Percentiles rank a stretch among this genome's conserved stretches.
Conservation (phyloP, 2,888 invertebrate species). For the Tuberolachnus salignus region DNA sequence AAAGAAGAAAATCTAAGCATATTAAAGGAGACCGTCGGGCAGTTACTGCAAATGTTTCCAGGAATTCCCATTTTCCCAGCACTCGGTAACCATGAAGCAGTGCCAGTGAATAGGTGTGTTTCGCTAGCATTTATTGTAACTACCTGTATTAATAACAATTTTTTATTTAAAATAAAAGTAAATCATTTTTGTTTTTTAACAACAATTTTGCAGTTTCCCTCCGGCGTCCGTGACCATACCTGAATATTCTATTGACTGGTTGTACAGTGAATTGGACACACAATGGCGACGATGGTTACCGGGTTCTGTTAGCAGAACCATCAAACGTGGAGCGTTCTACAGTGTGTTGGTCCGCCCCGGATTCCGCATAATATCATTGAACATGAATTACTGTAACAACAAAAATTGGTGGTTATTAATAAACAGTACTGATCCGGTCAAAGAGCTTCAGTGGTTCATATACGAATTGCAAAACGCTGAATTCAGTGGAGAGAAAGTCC, state of each 20-base stretch:
- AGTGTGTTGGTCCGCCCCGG: conserved; percentile 88
- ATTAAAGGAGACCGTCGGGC: conserved; percentile 81
- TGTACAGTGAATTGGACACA: conserved; percentile 86
- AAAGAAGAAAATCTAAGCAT: conserved; percentile 85
- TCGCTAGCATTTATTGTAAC: background rate
- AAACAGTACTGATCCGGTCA: conserved; percentile 95
- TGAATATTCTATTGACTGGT: conserved; percentile 85
- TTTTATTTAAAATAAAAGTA: too few species aligned
- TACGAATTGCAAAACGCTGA: conserved; percentile 93
- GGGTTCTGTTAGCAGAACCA: conserved; percentile 82
- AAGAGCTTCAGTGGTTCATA: conserved; percentile 93
- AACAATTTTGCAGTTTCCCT: conserved; percentile 71
- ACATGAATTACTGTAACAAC: conserved; percentile 95
- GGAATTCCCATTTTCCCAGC: conserved; percentile 92
- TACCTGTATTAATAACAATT: too few species aligned
- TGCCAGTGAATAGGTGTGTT: conserved; percentile 88
- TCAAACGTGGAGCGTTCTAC: conserved; percentile 88
- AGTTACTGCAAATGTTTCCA: conserved; percentile 86
- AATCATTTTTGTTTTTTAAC: too few species aligned
- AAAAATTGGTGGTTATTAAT: conserved; percentile 94
- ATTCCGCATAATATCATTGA: conserved; percentile 89
- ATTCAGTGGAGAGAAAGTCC: conserved; percentile 91
- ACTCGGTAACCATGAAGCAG: conserved; percentile 94
- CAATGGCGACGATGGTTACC: conserved; percentile 94
- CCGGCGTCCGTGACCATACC: conserved; percentile 76